Percentiles rank a stretch among this genome's conserved stretches.
Evolutionary conservation across 2,113 vertebrate genomes (phyloP).

Genomic region (Alethe diademata): DNA sequence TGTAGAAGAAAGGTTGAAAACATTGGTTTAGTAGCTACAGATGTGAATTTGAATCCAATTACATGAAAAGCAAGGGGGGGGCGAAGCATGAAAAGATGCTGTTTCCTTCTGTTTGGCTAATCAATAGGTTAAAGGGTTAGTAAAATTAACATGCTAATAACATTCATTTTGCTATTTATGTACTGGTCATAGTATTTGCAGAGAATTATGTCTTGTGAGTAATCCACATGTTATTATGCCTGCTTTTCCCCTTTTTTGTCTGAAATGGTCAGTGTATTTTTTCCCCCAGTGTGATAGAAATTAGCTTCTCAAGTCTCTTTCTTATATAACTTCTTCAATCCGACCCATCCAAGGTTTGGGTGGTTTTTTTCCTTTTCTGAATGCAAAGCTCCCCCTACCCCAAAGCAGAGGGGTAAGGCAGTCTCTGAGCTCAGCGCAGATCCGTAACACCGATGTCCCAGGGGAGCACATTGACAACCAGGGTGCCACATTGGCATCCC

Average conservation of each 20-base stretch:
- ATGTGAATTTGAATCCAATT: constrained; percentile 83
- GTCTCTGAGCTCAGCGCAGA: neutral
- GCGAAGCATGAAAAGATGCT: constrained; percentile 58
- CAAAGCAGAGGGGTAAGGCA: neutral
- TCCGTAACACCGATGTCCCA: no score
- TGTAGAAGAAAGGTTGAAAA: constrained; percentile 74
- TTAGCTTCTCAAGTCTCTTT: neutral
- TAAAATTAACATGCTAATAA: constrained; percentile 73
- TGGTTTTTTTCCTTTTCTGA: neutral
- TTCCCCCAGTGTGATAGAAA: neutral
- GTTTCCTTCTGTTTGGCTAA: constrained; percentile 78
- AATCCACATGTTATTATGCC: neutral
- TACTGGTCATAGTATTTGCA: constrained; percentile 45
- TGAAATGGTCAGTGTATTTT: neutral
- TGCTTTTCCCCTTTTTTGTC: neutral
- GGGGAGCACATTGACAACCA: fast-evolving
- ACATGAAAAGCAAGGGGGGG: constrained; percentile 35
- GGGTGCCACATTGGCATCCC: neutral
- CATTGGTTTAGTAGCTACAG: constrained; percentile 76
- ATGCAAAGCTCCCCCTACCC: neutral
- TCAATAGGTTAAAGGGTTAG: constrained; percentile 76
- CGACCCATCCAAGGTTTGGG: neutral
- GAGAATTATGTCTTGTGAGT: constrained; percentile 23
- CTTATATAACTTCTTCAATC: neutral
- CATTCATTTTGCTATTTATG: constrained; percentile 74